These are phyloP conservation scores for Cranoglanis bouderius DNA, from an alignment of 2,113 vertebrate genomes.

Conservation along the genomic window DNA sequence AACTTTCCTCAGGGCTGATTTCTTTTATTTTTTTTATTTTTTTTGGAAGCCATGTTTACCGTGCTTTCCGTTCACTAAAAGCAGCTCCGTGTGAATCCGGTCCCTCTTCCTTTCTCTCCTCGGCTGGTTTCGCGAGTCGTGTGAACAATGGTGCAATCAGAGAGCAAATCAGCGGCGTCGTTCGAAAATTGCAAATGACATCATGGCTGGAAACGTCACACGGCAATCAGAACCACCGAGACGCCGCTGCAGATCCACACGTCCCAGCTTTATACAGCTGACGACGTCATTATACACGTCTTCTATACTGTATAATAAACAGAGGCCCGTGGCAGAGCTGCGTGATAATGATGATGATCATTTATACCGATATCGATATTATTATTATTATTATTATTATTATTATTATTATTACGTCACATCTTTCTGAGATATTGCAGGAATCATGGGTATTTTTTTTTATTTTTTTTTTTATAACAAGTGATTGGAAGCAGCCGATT, in stretches of 20 bases:
- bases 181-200: constrained; percentile 23
- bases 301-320: background rate
- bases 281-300: background rate
- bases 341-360: background rate
- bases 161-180: constrained; percentile 20
- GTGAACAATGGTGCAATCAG: constrained; percentile 39
- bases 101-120: background rate
- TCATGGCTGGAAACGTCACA: background rate
- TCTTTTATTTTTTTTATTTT: background rate
- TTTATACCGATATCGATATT: background rate
- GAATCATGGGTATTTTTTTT: background rate
- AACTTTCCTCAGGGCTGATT: background rate
- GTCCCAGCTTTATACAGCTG: background rate
- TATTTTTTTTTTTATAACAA: background rate
- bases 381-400: no score
- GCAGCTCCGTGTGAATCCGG: background rate
- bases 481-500: background rate
- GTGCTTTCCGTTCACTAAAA: background rate
- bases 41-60: background rate
- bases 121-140: background rate
- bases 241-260: background rate
- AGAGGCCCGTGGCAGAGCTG: background rate
- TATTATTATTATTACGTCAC: background rate
- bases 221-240: background rate
- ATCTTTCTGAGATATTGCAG: background rate